Evolutionary conservation across 2,888 invertebrate genomes (phyloP), one percentile per base, ranked within the genome.

Genomic region (Alentia gelatinosa): DNA sequence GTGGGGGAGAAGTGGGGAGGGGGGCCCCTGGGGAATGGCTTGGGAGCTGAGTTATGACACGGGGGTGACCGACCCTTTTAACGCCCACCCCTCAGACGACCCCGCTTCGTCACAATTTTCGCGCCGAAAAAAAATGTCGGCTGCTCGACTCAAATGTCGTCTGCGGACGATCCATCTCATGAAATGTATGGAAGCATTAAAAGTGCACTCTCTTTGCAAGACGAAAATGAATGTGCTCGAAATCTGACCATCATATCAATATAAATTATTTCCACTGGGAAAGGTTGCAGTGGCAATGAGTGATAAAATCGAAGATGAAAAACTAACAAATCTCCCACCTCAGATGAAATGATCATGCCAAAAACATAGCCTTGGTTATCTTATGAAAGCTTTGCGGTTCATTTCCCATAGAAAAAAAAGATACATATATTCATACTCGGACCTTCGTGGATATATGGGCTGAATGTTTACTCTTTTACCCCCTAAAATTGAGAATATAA

Each of bases 51-150:
- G 79, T 79, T 79, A 79, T 79, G 79, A 79, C 39, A 79, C 39
- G 79, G 79, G 39, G 79, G 79, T 39, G 79, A 39, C 79, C 39
- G 79, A 79, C 79, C 79, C 79, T 79, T 79, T 79, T 79, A 79
- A 39, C 37, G 79, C 35, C 79, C 79, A 26, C 37, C 79, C 79
- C 79, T 35, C 35, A 35, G 79, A 35, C 39, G 79, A 79, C 79
- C 79, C 79, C 79, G 79, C 79, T 79, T 35, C 79, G 39, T 79
- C 79, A 79, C 79, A 79, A 79, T 79, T 79, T 68, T 39, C 37
- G 37, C 37, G 79, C 37, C 79, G 35, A 37, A 79, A 47, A 47
- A 47, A 47, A 47, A 47, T 47, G 47, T 47, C 47, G 47, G 7
- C 68, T 68, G 68, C 1, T 68, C 30, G 30, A 30, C 68, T 68